Conservation (phyloP, 2,888 invertebrate species). For the Drosophila rubida region DNA sequence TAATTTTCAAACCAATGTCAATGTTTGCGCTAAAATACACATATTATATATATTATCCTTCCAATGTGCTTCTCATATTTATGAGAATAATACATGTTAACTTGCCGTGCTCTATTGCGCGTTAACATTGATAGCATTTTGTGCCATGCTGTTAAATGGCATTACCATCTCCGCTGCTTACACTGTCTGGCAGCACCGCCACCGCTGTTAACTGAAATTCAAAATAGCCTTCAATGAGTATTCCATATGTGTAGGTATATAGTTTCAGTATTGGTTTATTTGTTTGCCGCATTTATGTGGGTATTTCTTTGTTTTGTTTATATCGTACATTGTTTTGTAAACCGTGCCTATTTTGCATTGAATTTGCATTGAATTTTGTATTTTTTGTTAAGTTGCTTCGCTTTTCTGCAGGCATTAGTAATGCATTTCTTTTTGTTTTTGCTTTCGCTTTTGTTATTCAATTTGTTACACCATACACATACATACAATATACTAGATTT, state of each 20-base stretch:
- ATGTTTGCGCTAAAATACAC: too few species aligned
- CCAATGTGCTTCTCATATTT: too few species aligned
- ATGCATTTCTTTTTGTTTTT: constrained; percentile 11
- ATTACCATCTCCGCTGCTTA: neutral
- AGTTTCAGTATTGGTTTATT: constrained; percentile 24
- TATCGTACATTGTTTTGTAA: constrained; percentile 62
- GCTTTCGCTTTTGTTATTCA: constrained; percentile 40
- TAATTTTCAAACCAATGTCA: too few species aligned
- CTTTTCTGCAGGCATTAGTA: constrained; percentile 33
- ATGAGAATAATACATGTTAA: neutral
- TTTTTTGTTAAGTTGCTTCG: constrained; percentile 16
- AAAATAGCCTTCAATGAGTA: constrained; percentile 1
- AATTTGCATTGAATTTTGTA: constrained; percentile 18
- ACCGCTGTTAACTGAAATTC: constrained; percentile 23
- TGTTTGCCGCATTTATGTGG: constrained; percentile 44
- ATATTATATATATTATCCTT: too few species aligned
- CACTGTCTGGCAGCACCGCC: constrained; percentile 42
- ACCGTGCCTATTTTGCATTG: constrained; percentile 59
- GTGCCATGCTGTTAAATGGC: constrained; percentile 25
- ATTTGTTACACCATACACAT: constrained; percentile 72
- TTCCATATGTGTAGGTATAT: neutral
- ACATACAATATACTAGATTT: constrained; percentile 53
- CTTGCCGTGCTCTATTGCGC: too few species aligned
- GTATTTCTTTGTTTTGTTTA: constrained; percentile 32
- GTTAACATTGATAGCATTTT: constrained; percentile 23